Percentiles rank a stretch among this genome's conserved stretches.
Conservation (phyloP, 2,113 vertebrate species). For the Leucopsar rothschildi region DNA sequence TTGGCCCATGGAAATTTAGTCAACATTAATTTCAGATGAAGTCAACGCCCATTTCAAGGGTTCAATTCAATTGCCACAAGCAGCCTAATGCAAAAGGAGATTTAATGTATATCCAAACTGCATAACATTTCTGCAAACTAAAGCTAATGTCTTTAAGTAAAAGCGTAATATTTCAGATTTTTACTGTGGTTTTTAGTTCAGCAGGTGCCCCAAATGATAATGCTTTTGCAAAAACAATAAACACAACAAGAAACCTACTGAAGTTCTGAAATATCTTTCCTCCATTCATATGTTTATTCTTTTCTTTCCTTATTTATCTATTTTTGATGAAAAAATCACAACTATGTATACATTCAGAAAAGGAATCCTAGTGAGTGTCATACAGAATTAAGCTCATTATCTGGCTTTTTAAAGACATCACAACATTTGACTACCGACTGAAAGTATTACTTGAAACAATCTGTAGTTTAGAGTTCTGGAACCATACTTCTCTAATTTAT, state of each 20-base stretch:
- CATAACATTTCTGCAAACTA: background rate
- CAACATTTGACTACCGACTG: background rate
- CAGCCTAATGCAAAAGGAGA: background rate
- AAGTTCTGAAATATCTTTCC: background rate
- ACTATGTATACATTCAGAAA: background rate
- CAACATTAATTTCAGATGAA: background rate
- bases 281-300: background rate
- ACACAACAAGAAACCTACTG: fast-evolving
- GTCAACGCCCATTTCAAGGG: background rate
- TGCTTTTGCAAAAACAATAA: background rate
- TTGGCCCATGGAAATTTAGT: background rate
- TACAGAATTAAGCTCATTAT: background rate
- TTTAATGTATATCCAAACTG: background rate
- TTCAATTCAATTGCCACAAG: background rate
- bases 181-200: background rate
- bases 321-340: background rate
- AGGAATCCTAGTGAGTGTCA: background rate
- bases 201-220: background rate
- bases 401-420: background rate
- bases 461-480: background rate
- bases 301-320: background rate
- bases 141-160: background rate
- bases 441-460: background rate
- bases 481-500: background rate
- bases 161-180: background rate